Percentiles rank a stretch among this genome's conserved stretches.
phyloP scores from a whole-genome alignment of 2,888 invertebrate species.

The Pogonocherus hispidulus region DNA sequence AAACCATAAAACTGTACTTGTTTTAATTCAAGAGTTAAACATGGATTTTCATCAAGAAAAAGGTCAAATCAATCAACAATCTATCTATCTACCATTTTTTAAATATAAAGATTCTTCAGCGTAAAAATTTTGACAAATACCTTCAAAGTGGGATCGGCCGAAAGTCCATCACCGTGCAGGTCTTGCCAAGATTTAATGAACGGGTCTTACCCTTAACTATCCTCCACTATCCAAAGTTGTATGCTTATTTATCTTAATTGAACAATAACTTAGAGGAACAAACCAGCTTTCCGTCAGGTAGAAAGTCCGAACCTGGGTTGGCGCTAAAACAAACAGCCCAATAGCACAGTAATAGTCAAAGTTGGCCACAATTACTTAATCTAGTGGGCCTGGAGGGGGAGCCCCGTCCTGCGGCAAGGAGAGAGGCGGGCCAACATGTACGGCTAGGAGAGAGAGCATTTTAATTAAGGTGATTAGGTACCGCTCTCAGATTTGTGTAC shows the following conservation, averaged over 20 bases:
- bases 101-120: too few species aligned
- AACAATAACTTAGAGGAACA: slow-evolving; percentile 50
- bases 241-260: slow-evolving; percentile 43
- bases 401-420: slow-evolving; percentile 24
- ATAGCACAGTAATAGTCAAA: slow-evolving; percentile 67
- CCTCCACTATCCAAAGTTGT: background rate
- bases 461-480: slow-evolving; percentile 70
- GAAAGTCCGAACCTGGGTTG: slow-evolving; percentile 43
- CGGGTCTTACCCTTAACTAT: background rate
- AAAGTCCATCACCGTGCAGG: too few species aligned
- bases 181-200: too few species aligned
- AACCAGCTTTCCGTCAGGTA: slow-evolving; percentile 38
- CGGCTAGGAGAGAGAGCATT: slow-evolving; percentile 57
- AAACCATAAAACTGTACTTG: too few species aligned
- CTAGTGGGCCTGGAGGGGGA: slow-evolving; percentile 57
- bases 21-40: too few species aligned
- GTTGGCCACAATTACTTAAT: slow-evolving; percentile 68
- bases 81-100: too few species aligned
- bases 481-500: slow-evolving; percentile 60
- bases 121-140: too few species aligned
- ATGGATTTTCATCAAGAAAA: too few species aligned
- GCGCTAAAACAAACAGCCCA: slow-evolving; percentile 64
- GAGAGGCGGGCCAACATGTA: slow-evolving; percentile 32
- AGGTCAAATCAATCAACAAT: too few species aligned
- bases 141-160: too few species aligned